Evolutionary conservation across 1,140 invertebrate genomes (phyloP), one percentile per base, ranked within the genome.

Genomic region (Lanistes nyassanus): DNA sequence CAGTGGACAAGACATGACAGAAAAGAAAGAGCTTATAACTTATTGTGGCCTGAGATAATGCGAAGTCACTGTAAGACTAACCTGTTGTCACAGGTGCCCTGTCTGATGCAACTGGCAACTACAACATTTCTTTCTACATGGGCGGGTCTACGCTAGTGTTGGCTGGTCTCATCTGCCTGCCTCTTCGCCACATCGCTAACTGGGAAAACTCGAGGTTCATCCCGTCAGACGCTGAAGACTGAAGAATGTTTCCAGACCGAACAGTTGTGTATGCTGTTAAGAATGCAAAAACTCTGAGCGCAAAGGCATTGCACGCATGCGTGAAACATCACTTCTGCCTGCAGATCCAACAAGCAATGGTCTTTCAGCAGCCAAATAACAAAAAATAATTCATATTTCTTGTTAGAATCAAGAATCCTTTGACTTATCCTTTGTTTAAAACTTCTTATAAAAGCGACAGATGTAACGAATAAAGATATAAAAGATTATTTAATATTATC

Each of bases 91-190:
- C 79, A 87, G 85, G 85, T 42, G 66, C 79, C 3, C 70, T 87
- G 23, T 82, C 80, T 6, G 85, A 87, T 72, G 29, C 51, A 2
- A 83, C 82, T 0, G 84, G 84, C 9, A 80, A 81, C 72, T 84
- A 83, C 74, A 76, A 79, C 69, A 82, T 82, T 3, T 80, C 84
- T 16, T 87, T 87, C 66, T 87, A 87, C 60, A 55, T 87, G 47
- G 83, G 82, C 13, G 85, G 85, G 13, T 74, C 71, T 0, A 70
- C 81, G 2, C 66, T 87, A 34, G 68, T 73, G n/a, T 21, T 84
- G 31, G 79, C 83, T 19, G 85, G 85, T 21, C n/a, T 85, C 6
- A 80, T 85, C 31, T 84, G 85, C 67, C 36, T 85, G 21, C 85
- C 85, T n/a, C 72, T 87, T 16, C 76, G 84, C 1, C 67, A 80